These are phyloP conservation scores for Podiceps cristatus DNA, from an alignment of 2,113 vertebrate genomes.

Conservation along the genomic window DNA sequence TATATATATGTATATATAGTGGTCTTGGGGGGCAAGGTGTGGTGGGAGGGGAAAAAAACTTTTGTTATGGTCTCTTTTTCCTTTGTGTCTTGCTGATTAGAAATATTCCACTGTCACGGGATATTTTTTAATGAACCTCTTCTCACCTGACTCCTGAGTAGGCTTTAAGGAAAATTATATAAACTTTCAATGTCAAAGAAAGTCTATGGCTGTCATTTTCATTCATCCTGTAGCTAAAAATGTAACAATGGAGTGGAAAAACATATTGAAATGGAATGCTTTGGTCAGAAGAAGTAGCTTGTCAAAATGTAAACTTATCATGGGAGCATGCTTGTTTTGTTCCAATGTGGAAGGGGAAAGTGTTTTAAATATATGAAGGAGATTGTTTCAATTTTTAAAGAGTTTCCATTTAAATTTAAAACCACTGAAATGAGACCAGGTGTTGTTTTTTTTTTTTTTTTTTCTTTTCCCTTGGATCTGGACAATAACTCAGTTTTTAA, in stretches of 20 bases:
- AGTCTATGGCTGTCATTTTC: neutral
- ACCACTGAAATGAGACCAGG: neutral
- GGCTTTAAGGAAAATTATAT: neutral
- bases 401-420: neutral
- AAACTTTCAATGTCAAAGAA: neutral
- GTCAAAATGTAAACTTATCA: neutral
- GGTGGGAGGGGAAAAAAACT: neutral
- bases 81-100: neutral
- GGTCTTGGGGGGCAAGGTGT: rapidly evolving
- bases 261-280: neutral
- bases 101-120: neutral
- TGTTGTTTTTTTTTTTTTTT: neutral
- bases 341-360: neutral
- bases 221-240: constrained; percentile 12
- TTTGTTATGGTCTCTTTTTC: neutral
- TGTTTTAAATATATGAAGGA: neutral
- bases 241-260: neutral
- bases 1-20: neutral
- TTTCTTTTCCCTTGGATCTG: neutral
- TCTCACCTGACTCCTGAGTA: neutral
- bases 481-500: neutral
- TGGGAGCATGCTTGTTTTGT: neutral
- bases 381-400: neutral
- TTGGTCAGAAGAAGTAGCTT: neutral
- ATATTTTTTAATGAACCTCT: neutral